Evolutionary conservation across 2,797 vertebrate species (phyloP).

Genomic region (Acipenser ruthenus): DNA sequence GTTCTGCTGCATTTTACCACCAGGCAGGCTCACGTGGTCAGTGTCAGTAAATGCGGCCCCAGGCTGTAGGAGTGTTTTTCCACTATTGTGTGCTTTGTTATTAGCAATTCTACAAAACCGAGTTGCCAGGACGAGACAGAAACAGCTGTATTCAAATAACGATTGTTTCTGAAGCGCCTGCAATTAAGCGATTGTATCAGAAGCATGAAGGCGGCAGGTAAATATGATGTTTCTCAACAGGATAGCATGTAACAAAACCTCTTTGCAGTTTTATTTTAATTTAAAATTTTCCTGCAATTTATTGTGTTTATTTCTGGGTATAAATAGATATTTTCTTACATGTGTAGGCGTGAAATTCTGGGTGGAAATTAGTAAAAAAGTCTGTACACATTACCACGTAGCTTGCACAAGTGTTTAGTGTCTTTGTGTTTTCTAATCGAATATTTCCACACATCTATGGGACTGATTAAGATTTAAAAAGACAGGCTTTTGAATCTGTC

Average conservation of each 20-base stretch:
- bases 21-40: slow-evolving; percentile 33
- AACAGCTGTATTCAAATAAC: not conserved
- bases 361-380: not conserved
- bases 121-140: slow-evolving; percentile 18
- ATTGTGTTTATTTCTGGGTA: not conserved
- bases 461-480: no score
- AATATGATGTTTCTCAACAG: no score
- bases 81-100: slow-evolving; percentile 58
- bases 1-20: no score
- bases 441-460: no score
- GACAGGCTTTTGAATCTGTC: no score
- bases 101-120: slow-evolving; percentile 60
- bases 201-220: not conserved
- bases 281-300: not conserved
- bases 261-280: not conserved
- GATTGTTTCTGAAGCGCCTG: slow-evolving; percentile 1
- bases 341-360: not conserved
- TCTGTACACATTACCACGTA: no score
- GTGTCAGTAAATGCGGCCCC: slow-evolving; percentile 52
- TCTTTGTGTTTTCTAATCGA: no score
- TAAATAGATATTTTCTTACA: not conserved
- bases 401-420: no score
- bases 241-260: no score
- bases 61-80: slow-evolving; percentile 46
- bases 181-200: not conserved